Evolutionary conservation across 2,888 invertebrate genomes (phyloP).

Genomic region (Fabriciana adippe): DNA sequence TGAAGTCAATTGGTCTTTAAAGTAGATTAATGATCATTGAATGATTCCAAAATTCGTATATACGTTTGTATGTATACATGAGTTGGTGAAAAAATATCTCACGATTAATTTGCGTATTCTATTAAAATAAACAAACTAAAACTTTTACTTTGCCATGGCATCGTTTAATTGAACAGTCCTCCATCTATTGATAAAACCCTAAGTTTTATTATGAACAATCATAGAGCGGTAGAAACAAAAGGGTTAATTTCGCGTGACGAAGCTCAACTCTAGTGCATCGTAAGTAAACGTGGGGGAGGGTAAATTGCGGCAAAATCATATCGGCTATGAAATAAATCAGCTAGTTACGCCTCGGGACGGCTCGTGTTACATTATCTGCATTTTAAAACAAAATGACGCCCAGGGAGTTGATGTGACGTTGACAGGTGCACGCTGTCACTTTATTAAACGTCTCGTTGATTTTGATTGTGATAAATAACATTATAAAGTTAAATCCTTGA

Average conservation of each 20-base stretch:
- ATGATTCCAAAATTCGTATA: no score
- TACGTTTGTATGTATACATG: no score
- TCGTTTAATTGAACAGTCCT: conserved; percentile 19
- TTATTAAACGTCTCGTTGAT: conserved; percentile 39
- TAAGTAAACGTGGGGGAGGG: conserved; percentile 44
- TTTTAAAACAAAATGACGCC: conserved; percentile 72
- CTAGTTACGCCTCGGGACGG: conserved; percentile 64
- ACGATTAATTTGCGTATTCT: no score
- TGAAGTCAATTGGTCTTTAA: no score
- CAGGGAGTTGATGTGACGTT: conserved; percentile 68
- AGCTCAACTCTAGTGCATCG: conserved; percentile 37
- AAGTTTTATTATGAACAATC: no score
- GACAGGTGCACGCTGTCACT: conserved; percentile 68
- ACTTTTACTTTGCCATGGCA: no score
- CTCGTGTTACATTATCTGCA: conserved; percentile 77
- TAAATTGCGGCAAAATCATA: conserved; percentile 75
- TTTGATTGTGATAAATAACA: conserved; percentile 8
- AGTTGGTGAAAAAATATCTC: no score
- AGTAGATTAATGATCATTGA: no score
- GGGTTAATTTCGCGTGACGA: conserved; percentile 36
- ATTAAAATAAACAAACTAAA: no score
- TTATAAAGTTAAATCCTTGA: background rate
- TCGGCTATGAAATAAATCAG: conserved; percentile 78
- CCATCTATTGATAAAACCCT: background rate
- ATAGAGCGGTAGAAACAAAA: conserved; percentile 19